Evolutionary conservation across 2,888 invertebrate genomes (phyloP).

Genomic region (Amiota communis): DNA sequence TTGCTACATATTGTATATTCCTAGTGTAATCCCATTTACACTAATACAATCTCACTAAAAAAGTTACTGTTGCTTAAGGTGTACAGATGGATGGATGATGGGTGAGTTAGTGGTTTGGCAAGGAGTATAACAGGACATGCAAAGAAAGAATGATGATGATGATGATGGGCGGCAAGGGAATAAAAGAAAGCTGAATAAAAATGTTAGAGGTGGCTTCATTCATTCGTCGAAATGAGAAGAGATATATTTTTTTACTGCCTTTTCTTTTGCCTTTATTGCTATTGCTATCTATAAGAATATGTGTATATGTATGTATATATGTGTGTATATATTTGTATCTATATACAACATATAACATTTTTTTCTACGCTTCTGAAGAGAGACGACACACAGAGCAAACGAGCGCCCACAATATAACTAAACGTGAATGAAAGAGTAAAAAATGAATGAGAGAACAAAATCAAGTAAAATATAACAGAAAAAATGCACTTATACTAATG

Average conservation of each 20-base stretch:
- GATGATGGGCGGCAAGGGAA: not conserved
- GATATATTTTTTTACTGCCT: not conserved
- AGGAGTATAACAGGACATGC: constrained; percentile 12
- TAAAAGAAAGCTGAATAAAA: constrained; percentile 12
- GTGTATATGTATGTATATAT: not conserved
- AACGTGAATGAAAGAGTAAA: constrained; percentile 26
- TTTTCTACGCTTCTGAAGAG: too few species aligned
- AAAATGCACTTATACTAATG: constrained; percentile 43
- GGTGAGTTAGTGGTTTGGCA: not conserved
- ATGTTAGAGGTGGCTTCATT: constrained; percentile 16
- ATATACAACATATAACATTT: too few species aligned
- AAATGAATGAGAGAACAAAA: constrained; percentile 3
- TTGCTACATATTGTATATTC: not conserved
- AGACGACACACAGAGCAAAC: not conserved
- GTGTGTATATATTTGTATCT: not conserved
- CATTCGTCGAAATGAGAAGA: constrained; percentile 11
- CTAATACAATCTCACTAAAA: constrained; percentile 3
- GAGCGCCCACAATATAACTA: not conserved
- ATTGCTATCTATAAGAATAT: too few species aligned
- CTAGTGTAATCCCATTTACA: constrained; percentile 29
- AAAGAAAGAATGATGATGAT: not conserved
- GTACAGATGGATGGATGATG: not conserved
- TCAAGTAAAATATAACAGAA: constrained; percentile 28
- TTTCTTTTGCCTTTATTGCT: not conserved
- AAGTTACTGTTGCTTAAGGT: constrained; percentile 11